Conservation (phyloP, 2,888 invertebrate species). For the Drosophila peninsularis region DNA sequence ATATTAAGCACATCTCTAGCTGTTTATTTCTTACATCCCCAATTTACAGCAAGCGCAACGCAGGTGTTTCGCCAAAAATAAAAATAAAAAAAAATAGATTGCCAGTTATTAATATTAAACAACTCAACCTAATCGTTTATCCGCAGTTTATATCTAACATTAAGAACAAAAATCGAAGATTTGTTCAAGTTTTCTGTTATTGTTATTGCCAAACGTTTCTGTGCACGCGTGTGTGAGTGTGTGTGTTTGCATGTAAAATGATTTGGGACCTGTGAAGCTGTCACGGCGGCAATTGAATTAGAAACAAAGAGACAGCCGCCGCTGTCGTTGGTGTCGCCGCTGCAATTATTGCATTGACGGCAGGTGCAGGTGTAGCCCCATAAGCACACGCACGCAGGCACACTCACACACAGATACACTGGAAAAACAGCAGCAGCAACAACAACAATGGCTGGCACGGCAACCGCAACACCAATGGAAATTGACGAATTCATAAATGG, state of each 20-base stretch:
- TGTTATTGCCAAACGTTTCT: conserved; percentile 31
- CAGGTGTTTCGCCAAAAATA: conserved; percentile 45
- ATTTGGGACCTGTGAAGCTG: conserved; percentile 59
- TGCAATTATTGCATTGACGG: conserved; percentile 27
- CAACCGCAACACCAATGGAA: conserved; percentile 87
- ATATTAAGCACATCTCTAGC: conserved; percentile 10
- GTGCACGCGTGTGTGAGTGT: conserved; percentile 24
- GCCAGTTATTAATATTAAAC: conserved; percentile 15
- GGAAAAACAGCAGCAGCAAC: conserved; percentile 40
- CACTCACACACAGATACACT: conserved; percentile 26
- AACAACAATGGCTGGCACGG: conserved; percentile 71
- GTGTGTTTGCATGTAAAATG: conserved; percentile 46
- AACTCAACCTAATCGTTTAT: background rate
- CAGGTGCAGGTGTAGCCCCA: conserved; percentile 63
- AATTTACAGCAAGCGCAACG: conserved; percentile 54
- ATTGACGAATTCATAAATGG: conserved; percentile 93
- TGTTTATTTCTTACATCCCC: conserved; percentile 46
- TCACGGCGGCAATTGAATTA: conserved; percentile 48
- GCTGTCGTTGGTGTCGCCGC: conserved; percentile 27
- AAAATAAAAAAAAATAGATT: conserved; percentile 5
- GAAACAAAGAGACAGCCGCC: conserved; percentile 32
- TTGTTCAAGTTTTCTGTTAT: conserved; percentile 11
- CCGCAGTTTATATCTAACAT: background rate
- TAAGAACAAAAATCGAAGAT: background rate
- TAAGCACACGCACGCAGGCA: conserved; percentile 34